Percentiles rank a stretch among this genome's conserved stretches.
These are phyloP conservation scores for Trichonephila clavipes DNA, from an alignment of 1,140 invertebrate species.

Conservation along the genomic window DNA sequence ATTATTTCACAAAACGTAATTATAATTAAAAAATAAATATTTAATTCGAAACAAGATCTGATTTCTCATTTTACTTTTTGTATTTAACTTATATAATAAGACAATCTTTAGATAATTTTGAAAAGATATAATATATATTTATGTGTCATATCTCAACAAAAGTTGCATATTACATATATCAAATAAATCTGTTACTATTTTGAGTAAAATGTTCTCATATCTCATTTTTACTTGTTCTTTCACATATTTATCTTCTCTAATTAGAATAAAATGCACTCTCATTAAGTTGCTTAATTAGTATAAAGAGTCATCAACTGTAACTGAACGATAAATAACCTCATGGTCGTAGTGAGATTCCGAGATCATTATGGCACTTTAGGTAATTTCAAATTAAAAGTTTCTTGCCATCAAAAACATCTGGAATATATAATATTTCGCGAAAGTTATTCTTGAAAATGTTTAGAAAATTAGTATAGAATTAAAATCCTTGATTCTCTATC, in stretches of 20 bases:
- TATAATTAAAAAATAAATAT: too few relatives aligned
- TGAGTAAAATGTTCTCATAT: neutral
- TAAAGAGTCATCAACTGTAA: constrained; percentile 59
- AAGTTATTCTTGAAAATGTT: neutral
- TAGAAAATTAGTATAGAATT: neutral
- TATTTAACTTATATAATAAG: too few relatives aligned
- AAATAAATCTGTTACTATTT: too few relatives aligned
- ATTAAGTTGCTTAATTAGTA: constrained; percentile 60
- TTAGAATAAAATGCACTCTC: constrained; percentile 48
- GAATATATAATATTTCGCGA: neutral
- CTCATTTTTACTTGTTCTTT: neutral
- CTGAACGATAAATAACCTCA: constrained; percentile 48
- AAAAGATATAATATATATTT: too few relatives aligned
- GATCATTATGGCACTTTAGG: constrained; percentile 39
- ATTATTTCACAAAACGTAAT: too few relatives aligned
- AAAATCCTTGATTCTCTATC: neutral
- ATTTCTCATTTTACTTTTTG: too few relatives aligned
- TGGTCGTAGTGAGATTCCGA: neutral
- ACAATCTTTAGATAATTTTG: too few relatives aligned
- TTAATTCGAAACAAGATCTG: too few relatives aligned
- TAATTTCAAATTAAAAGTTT: constrained; percentile 53
- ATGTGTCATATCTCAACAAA: too few relatives aligned
- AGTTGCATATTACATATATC: too few relatives aligned
- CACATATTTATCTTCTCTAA: constrained; percentile 37
- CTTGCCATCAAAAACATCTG: constrained; percentile 33